phyloP scores from a whole-genome alignment of 2,797 vertebrate species.

The Rhincodon typus region DNA sequence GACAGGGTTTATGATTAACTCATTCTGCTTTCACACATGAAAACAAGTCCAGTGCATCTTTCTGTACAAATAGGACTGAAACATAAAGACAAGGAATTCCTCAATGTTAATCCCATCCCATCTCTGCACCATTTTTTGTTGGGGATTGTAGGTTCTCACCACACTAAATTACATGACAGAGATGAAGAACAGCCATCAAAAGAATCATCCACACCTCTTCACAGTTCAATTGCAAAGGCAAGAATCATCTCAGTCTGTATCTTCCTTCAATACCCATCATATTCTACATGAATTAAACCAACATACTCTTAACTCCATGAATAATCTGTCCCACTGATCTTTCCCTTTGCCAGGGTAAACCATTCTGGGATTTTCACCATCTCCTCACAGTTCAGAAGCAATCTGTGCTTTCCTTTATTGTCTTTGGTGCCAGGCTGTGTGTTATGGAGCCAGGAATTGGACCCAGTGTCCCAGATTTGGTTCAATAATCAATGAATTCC shows the following conservation, averaged over 20 bases:
- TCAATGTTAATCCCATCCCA: not conserved
- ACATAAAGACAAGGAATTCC: not conserved
- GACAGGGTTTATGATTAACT: not conserved
- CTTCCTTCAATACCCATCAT: not conserved
- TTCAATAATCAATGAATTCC: not conserved
- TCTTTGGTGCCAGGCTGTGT: not conserved
- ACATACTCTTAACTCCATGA: not conserved
- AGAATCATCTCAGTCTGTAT: not conserved
- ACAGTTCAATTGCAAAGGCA: not conserved
- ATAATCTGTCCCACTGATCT: not conserved
- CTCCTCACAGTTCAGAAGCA: not conserved
- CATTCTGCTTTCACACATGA: not conserved
- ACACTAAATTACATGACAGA: not conserved
- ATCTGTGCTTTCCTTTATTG: not conserved
- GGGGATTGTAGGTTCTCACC: not conserved
- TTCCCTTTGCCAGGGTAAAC: not conserved
- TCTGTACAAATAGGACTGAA: not conserved
- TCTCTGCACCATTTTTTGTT: not conserved
- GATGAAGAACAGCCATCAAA: not conserved
- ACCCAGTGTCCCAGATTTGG: not conserved
- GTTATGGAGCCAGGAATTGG: not conserved
- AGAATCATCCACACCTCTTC: no score
- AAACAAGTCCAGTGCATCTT: not conserved
- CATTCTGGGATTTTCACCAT: not conserved
- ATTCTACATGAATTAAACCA: not conserved